Percentiles rank a stretch among this genome's conserved stretches.
Conservation (phyloP, 2,797 vertebrate genomes). For the Propithecus deckenii region DNA sequence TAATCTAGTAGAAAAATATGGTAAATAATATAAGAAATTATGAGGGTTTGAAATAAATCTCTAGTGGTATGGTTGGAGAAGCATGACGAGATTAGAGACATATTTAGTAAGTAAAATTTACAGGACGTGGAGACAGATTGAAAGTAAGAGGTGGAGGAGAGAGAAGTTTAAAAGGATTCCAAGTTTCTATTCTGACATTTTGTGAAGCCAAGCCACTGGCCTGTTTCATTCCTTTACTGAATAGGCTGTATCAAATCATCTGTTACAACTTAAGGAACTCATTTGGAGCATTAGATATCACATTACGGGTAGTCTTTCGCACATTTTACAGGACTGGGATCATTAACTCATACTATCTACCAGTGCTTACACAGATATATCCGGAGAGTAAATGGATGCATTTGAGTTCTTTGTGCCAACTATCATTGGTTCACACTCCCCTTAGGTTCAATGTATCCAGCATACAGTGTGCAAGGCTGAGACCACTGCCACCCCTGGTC, state of each 20-base stretch:
- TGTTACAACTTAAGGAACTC: background rate
- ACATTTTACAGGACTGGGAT: background rate
- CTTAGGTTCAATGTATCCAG: background rate
- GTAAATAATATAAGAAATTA: background rate
- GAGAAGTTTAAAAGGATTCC: background rate
- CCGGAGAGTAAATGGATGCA: background rate
- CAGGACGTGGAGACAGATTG: background rate
- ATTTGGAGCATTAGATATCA: background rate
- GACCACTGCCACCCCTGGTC: background rate
- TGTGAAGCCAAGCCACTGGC: background rate
- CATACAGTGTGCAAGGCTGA: background rate
- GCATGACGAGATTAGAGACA: background rate
- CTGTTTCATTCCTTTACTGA: background rate
- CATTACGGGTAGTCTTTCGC: background rate
- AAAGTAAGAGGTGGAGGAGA: background rate
- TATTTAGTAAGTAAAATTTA: background rate
- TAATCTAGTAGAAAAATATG: background rate
- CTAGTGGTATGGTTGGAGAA: background rate
- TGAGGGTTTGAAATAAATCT: background rate
- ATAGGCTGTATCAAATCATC: background rate
- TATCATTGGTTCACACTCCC: background rate
- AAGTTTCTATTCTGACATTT: background rate
- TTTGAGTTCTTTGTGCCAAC: background rate
- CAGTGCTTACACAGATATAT: background rate
- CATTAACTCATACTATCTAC: background rate